phyloP scores from a whole-genome alignment of 2,113 vertebrate species.

The Odocoileus virginianus region DNA sequence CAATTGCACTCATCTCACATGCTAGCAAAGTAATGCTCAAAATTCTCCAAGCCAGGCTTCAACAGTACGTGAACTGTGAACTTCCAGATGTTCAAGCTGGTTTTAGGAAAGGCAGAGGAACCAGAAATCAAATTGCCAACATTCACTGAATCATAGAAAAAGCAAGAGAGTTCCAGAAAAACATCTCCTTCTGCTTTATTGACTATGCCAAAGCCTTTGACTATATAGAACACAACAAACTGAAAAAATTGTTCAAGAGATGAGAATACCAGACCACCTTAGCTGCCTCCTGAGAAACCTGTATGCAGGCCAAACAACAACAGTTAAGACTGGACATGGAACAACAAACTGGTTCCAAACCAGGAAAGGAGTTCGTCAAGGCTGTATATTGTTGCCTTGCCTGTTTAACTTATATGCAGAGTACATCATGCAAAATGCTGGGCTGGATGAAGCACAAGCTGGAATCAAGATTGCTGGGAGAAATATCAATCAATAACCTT shows the following conservation, averaged over 20 bases:
- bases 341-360: not conserved
- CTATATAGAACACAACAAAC: not conserved
- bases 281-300: not conserved
- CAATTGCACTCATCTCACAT: not conserved
- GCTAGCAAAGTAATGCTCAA: not conserved
- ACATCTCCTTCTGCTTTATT: not conserved
- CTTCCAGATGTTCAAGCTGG: not conserved
- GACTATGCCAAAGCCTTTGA: not conserved
- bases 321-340: not conserved
- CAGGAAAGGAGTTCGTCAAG: not conserved
- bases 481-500: not conserved
- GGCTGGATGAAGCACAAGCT: not conserved
- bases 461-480: not conserved
- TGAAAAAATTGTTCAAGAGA: not conserved
- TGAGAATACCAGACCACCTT: not conserved
- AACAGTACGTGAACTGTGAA: not conserved
- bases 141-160: not conserved
- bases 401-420: not conserved
- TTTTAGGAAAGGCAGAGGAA: not conserved
- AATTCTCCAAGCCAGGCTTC: not conserved
- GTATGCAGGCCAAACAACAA: not conserved
- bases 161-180: not conserved
- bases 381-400: not conserved
- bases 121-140: not conserved
- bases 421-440: not conserved